Base-by-base conservation (phyloP, 2,888 invertebrate genomes). In the Drosophila mayaguana region DNA sequence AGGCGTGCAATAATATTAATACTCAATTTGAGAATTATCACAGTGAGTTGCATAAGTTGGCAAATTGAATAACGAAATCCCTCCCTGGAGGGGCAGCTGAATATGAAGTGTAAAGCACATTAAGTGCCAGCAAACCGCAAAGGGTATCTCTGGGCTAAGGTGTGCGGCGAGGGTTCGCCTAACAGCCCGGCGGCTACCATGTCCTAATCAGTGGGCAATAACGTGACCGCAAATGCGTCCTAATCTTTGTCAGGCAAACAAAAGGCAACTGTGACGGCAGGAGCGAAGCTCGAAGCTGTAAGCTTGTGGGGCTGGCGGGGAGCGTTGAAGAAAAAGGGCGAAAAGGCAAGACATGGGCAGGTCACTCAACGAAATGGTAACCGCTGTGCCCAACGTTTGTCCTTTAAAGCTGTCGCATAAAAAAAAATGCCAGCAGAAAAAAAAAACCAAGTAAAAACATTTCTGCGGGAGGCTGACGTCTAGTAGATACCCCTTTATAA, bases 151-250 rank as follows among this genome's bases (percentile, higher is more conserved):
- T 28, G 28, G 16, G 38, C 3, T 16, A 50, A 56, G 66, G 48
- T 42, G 66, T 54, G 51, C 20, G 53, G 34, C 72, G 76, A 75
- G 83, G 83, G 74, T 75, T 71, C 83, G 78, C 86, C 76, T 83
- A 88, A 83, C 81, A 76, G 69, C 53, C 55, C 67, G 72, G 68
- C 75, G 73, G 71, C 70, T 82, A 66, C 56, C 70, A 71, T 74
- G 80, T 72, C 85, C 88, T 88, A 88, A 88, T 89, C 87, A 88
- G 89, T 89, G 89, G 82, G 85, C 82, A 89, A 89, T 88, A 88
- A 88, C 89, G 85, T 88, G 85, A 88, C 89, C 89, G 72, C 87
- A 89, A 88, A 85, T 89, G 83, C 77, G 66, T 75, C 80, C 83
- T 88, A 87, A 89, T 87, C 88, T 83, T 74, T 63, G 48, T 62